A percentile compares a stretch with the other conserved stretches of the same genome.
Evolutionary conservation across 2,888 invertebrate genomes (phyloP).

Genomic region (Philonicus albiceps): DNA sequence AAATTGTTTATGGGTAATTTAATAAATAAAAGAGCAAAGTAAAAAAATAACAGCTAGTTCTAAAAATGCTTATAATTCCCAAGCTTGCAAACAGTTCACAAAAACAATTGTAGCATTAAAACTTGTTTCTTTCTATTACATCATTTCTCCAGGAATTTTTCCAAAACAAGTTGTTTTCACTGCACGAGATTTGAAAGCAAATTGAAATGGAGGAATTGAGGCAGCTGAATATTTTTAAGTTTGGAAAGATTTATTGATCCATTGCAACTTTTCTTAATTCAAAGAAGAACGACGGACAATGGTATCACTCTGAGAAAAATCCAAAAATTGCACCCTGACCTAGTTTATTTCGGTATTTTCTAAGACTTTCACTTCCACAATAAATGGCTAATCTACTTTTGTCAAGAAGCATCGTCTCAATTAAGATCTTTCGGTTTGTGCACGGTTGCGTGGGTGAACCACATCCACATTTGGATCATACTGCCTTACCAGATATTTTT

Average conservation of each 20-base stretch:
- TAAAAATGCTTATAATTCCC: background rate
- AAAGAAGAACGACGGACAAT: background rate
- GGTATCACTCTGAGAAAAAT: background rate
- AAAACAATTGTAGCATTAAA: background rate
- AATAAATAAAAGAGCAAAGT: background rate
- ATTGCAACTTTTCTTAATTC: background rate
- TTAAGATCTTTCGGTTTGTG: background rate
- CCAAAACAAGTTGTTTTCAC: background rate
- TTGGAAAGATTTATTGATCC: background rate
- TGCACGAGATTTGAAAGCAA: background rate
- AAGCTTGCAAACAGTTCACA: background rate
- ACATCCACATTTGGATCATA: background rate
- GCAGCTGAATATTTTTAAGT: background rate
- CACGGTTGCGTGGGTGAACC: background rate
- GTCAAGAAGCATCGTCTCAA: background rate
- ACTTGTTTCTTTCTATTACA: background rate
- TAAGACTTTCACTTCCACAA: slow-evolving; percentile 14
- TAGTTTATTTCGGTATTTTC: background rate
- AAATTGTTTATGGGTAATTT: background rate
- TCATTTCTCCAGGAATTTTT: background rate
- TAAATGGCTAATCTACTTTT: background rate
- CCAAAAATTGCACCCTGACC: background rate
- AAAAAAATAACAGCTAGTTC: background rate
- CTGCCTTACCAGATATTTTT: background rate
- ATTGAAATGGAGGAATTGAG: background rate